These are phyloP conservation scores for Galleria mellonella DNA, from an alignment of 1,140 invertebrate genomes.

Conservation along the genomic window DNA sequence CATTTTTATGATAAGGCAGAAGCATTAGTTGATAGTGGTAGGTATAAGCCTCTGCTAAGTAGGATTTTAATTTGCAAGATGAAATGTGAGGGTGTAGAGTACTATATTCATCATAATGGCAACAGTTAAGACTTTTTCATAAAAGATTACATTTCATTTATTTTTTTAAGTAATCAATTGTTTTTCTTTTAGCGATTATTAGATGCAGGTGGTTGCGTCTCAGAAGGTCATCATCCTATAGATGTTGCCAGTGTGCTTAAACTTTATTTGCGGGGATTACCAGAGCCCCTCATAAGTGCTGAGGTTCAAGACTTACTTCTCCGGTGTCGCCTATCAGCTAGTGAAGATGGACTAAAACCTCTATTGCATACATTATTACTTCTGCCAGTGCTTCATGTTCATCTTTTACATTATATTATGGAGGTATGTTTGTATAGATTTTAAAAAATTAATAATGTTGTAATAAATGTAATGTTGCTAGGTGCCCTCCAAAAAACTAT, in stretches of 20 bases:
- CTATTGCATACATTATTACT: conserved; percentile 62
- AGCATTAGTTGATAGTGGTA: no score
- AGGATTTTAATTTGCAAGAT: no score
- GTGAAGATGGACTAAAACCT: conserved; percentile 55
- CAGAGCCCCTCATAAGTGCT: conserved; percentile 84
- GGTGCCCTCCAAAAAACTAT: not conserved
- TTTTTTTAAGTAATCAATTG: no score
- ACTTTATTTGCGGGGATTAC: conserved; percentile 86
- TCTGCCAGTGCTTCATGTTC: conserved; percentile 67
- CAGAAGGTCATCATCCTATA: conserved; percentile 81
- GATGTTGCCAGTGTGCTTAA: conserved; percentile 90
- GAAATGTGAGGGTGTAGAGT: no score
- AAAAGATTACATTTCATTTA: no score
- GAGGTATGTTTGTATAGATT: conserved; percentile 40
- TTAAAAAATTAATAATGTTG: no score
- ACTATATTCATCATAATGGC: no score
- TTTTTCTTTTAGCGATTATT: conserved; percentile 71
- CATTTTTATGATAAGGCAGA: no score
- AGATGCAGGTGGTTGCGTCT: conserved; percentile 79
- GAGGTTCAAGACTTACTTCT: conserved; percentile 84
- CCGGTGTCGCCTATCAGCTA: conserved; percentile 76
- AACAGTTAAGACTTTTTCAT: no score
- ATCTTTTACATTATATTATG: conserved; percentile 71
- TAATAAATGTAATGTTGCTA: no score
- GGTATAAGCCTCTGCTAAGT: no score